These are phyloP conservation scores for Cyprinus carpio DNA, from an alignment of 2,113 vertebrate species.

Conservation along the genomic window DNA sequence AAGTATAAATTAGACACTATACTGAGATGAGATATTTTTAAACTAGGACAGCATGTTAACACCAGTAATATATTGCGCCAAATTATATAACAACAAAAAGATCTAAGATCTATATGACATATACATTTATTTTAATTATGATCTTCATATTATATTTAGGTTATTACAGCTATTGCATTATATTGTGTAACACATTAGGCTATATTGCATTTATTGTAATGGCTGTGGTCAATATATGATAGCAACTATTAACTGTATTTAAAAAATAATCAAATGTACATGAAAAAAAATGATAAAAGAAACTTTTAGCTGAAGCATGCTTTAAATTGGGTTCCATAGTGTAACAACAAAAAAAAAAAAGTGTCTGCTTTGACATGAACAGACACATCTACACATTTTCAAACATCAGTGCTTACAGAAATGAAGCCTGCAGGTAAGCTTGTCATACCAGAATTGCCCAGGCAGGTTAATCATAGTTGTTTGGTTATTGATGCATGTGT, in stretches of 20 bases:
- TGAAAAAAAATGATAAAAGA: neutral
- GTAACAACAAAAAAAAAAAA: neutral
- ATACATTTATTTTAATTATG: neutral
- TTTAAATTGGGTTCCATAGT: neutral
- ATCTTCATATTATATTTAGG: neutral
- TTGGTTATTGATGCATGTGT: too few relatives aligned
- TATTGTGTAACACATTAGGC: neutral
- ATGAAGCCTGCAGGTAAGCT: neutral
- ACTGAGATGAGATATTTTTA: slow-evolving; percentile 9
- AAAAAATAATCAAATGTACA: neutral
- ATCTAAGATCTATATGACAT: neutral
- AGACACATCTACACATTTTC: neutral
- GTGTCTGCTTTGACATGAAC: neutral
- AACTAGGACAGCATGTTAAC: neutral
- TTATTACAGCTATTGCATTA: slow-evolving; percentile 1
- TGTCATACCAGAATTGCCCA: neutral
- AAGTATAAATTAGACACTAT: slow-evolving; percentile 16
- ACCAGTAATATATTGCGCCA: neutral
- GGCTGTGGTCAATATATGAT: neutral
- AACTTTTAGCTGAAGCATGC: neutral
- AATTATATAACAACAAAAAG: neutral
- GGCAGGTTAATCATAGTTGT: neutral
- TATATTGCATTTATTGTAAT: neutral
- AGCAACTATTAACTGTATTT: neutral
- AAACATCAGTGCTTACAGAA: neutral